Evolutionary conservation across 2,888 invertebrate species (phyloP).

Genomic region (Lypha dubia): DNA sequence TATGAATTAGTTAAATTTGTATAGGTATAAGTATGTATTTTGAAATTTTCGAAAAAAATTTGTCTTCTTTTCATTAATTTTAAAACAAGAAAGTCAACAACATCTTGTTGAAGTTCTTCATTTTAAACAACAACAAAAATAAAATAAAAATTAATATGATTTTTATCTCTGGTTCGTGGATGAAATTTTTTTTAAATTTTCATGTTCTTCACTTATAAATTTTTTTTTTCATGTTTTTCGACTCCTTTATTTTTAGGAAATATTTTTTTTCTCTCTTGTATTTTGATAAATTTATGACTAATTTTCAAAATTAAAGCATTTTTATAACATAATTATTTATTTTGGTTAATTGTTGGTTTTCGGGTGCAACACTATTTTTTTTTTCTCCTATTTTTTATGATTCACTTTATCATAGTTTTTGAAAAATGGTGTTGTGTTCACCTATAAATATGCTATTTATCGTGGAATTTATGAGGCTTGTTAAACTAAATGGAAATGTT

Average conservation of each 20-base stretch:
- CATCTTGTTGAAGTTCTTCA: conserved; percentile 35
- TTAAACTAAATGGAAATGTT: conserved; percentile 71
- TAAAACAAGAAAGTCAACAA: conserved; percentile 1
- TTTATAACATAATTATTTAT: conserved; percentile 68
- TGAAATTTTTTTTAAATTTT: conserved; percentile 32
- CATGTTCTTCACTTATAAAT: conserved; percentile 35
- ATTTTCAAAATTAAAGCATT: conserved; percentile 58
- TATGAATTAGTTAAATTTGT: conserved; percentile 22
- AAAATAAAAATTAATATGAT: conserved; percentile 28
- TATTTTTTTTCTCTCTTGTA: background rate
- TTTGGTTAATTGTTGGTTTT: conserved; percentile 63
- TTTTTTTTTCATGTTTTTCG: conserved; percentile 24
- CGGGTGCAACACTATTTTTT: conserved; percentile 28
- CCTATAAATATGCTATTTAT: conserved; percentile 64
- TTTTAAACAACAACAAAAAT: conserved; percentile 52
- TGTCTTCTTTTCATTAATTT: background rate
- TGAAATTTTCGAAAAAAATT: background rate
- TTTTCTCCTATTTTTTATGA: background rate
- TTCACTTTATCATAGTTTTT: conserved; percentile 21
- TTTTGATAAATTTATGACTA: conserved; percentile 70
- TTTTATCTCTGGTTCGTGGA: conserved; percentile 60
- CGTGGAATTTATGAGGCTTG: conserved; percentile 69
- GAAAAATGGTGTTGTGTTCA: conserved; percentile 53
- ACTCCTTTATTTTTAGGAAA: conserved; percentile 18
- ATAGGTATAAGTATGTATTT: background rate